Conservation (phyloP, 2,797 vertebrate species). For the Urophycis tenuis region DNA sequence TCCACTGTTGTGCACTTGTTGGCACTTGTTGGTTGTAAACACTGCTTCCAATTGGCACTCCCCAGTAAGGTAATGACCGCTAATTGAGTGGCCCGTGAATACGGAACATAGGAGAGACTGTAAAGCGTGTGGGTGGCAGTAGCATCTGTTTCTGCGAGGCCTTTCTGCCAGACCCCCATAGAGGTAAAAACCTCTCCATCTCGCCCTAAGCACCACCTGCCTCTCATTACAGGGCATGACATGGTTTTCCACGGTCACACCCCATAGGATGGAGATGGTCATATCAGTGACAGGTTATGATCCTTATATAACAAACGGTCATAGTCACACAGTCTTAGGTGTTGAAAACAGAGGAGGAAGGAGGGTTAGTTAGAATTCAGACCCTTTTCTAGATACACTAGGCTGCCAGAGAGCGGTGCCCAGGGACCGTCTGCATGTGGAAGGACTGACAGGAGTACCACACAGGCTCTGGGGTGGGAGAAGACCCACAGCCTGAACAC, state of each 20-base stretch:
- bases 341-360: not conserved
- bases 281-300: conserved; percentile 28
- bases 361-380: not conserved
- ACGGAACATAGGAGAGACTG: conserved; percentile 41
- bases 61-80: conserved; percentile 46
- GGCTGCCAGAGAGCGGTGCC: not conserved
- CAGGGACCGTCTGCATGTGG: not conserved
- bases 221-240: conserved; percentile 51
- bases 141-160: conserved; percentile 21
- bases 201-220: conserved; percentile 65
- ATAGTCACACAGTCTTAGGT: not conserved
- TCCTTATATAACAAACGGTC: not conserved
- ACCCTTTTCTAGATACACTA: not conserved
- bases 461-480: too few relatives aligned
- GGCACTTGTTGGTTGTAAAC: conserved; percentile 24
- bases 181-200: conserved; percentile 59
- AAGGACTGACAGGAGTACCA: not conserved
- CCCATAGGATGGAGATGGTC: conserved; percentile 34
- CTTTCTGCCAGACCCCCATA: conserved; percentile 55
- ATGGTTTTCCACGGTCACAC: conserved; percentile 25
- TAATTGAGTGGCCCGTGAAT: conserved; percentile 52
- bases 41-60: conserved; percentile 25
- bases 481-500: too few relatives aligned
- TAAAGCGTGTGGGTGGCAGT: conserved; percentile 38
- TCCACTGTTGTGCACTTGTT: conserved; percentile 34